phyloP scores from a whole-genome alignment of 1,140 invertebrate genomes.

The Cataglyphis hispanica region DNA sequence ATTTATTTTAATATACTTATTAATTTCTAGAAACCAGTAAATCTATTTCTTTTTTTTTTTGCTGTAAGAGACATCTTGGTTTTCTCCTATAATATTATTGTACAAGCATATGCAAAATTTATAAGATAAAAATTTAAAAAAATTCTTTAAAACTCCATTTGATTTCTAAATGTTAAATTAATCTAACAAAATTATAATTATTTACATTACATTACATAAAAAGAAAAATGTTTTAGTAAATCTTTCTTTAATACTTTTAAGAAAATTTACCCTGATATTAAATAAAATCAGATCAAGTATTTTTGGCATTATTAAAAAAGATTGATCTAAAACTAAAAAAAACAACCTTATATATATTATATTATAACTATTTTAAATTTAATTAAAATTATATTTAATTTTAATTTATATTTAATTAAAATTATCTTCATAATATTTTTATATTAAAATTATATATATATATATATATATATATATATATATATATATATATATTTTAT shows the following conservation, averaged over 20 bases:
- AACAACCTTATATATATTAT: not conserved
- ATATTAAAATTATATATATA: not conserved
- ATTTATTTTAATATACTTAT: not conserved
- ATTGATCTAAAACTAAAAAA: not conserved
- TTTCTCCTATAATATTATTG: no score
- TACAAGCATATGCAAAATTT: no score
- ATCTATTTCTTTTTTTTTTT: no score
- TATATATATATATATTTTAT: not conserved
- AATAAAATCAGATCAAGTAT: slow-evolving; percentile 1
- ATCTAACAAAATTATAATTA: slow-evolving; percentile 6
- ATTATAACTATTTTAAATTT: not conserved
- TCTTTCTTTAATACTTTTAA: not conserved
- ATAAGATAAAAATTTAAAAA: not conserved
- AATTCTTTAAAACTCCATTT: no score
- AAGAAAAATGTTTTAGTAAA: not conserved
- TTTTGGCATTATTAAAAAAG: not conserved
- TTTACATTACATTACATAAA: not conserved
- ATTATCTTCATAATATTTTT: not conserved
- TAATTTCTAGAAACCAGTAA: not conserved
- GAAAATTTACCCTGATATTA: not conserved
- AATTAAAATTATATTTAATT: not conserved
- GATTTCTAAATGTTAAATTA: not conserved
- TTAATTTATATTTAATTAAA: not conserved
- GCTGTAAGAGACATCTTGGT: no score
- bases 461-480: not conserved